phyloP scores from a whole-genome alignment of 92 coral and sea anemone species.

The Parazoanthus atlanticus region DNA sequence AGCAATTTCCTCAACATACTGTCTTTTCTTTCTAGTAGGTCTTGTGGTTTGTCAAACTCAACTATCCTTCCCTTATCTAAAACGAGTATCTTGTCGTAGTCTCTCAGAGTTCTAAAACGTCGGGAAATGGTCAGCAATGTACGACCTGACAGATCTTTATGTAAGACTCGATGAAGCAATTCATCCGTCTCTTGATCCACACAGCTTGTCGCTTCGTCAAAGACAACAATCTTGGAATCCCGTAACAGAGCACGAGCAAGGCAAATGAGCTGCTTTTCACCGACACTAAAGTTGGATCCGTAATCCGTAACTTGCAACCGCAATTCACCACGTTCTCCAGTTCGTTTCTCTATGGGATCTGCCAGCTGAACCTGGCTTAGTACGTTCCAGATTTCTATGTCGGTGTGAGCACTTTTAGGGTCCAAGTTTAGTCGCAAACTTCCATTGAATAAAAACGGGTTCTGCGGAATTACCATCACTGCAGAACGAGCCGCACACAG shows the following conservation, averaged over 20 bases:
- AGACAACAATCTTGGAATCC: conserved; percentile 29
- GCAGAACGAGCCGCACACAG: conserved; percentile 15
- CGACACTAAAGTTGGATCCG: conserved; percentile 36
- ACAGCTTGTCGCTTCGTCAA: conserved; percentile 33
- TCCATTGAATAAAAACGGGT: conserved; percentile 1
- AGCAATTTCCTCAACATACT: background rate
- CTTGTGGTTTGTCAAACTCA: conserved; percentile 33
- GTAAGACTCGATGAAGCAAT: background rate
- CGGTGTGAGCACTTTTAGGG: conserved; percentile 8
- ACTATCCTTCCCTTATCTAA: conserved; percentile 18
- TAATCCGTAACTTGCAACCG: conserved; percentile 9
- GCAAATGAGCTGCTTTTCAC: conserved; percentile 34
- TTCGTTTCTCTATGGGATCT: conserved; percentile 2
- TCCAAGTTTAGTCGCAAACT: conserved; percentile 33
- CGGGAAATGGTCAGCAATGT: conserved; percentile 3
- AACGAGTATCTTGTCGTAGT: conserved; percentile 30
- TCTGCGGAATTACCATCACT: conserved; percentile 2
- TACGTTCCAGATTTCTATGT: conserved; percentile 10
- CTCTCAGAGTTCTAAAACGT: background rate
- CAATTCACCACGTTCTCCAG: background rate
- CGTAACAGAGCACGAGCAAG: conserved; percentile 16
- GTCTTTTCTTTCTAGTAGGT: background rate
- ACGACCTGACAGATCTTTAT: background rate
- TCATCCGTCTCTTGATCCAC: conserved; percentile 16
- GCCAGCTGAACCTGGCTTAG: conserved; percentile 4